These are phyloP conservation scores for Phrynocephalus forsythii DNA, from an alignment of 2,797 vertebrate genomes.

Conservation along the genomic window DNA sequence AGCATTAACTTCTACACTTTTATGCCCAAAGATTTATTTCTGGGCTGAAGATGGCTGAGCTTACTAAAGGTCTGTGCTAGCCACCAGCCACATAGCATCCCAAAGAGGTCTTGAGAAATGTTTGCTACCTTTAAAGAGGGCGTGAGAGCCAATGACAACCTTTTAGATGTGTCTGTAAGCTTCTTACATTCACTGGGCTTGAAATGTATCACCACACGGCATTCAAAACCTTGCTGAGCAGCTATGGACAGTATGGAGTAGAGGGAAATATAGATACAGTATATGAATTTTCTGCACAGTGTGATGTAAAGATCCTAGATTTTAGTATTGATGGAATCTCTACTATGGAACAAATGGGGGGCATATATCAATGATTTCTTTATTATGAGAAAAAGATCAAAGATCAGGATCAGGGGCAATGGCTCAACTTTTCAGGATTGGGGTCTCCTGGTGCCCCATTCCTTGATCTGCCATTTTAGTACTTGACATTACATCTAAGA, in stretches of 20 bases:
- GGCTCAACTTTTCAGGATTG: too few species aligned
- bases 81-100: neutral
- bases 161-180: neutral
- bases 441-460: too few species aligned
- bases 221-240: neutral
- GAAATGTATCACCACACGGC: too few species aligned
- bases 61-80: neutral
- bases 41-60: neutral
- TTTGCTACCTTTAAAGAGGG: neutral
- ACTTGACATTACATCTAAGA: neutral
- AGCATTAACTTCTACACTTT: neutral
- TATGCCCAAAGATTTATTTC: neutral
- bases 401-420: too few species aligned
- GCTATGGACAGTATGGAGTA: neutral
- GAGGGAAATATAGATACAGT: neutral
- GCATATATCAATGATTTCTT: too few species aligned
- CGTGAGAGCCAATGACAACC: neutral
- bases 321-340: too few species aligned
- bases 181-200: neutral
- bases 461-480: too few species aligned
- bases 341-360: too few species aligned
- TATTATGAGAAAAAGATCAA: too few species aligned
- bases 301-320: too few species aligned
- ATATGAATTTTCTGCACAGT: too few species aligned
- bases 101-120: neutral